A percentile compares a stretch with the other conserved stretches of the same genome.
Conservation (phyloP, 2,888 invertebrate genomes). For the Helobdella robusta region DNA sequence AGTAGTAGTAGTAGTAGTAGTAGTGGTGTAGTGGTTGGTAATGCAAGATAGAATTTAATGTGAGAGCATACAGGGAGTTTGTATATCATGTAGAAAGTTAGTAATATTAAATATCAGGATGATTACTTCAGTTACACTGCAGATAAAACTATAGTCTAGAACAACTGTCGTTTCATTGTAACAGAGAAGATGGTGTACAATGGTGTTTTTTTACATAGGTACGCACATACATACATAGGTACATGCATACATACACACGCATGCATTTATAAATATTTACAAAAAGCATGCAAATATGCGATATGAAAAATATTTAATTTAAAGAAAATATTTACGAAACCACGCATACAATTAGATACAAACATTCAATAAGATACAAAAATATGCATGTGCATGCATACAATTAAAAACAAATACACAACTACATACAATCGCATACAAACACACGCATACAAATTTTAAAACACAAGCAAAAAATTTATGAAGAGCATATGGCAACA, state of each 20-base stretch:
- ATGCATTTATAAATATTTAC: neutral
- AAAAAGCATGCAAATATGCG: constrained; percentile 14
- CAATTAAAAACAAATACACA: constrained; percentile 7
- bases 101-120: too few species aligned
- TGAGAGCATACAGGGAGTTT: too few species aligned
- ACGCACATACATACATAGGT: constrained; percentile 16
- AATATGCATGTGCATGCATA: constrained; percentile 17
- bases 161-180: too few species aligned
- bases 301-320: constrained; percentile 10
- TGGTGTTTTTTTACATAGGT: neutral
- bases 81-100: too few species aligned
- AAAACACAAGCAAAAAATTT: too few species aligned
- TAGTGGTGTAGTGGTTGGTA: too few species aligned
- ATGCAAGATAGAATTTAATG: too few species aligned
- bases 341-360: constrained; percentile 16
- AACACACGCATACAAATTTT: constrained; percentile 7
- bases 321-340: constrained; percentile 8
- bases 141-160: too few species aligned
- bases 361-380: constrained; percentile 16
- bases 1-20: too few species aligned
- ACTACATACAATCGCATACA: constrained; percentile 20
- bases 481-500: too few species aligned
- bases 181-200: too few species aligned
- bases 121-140: too few species aligned
- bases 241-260: constrained; percentile 17